Evolutionary conservation across 2,113 vertebrate genomes (phyloP), one percentile per base, ranked within the genome.

Genomic region (Bambusicola thoracicus): DNA sequence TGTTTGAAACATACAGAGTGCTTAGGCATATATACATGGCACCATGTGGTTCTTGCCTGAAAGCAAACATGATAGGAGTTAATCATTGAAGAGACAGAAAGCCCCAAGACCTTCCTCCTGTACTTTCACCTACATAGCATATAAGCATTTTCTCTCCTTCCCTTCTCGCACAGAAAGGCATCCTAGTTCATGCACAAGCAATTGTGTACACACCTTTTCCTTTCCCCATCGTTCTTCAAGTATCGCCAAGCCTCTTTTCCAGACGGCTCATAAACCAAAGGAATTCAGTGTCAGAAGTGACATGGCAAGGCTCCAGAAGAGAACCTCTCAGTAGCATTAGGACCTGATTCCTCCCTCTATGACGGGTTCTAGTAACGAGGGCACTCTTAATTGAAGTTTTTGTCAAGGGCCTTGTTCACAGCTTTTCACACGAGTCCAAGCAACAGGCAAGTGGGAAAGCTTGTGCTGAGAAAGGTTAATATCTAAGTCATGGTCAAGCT

Each of bases 261-360:
- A 81, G 36, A 51, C 0, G 0, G 19, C 11, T 74, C 61, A 22
- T 4, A 81, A 70, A 5, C 4, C 53, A 80, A 85, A 81, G 46
- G n/a, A 13, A 18, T 0, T 16, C 48, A 12, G 7, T 12, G 46
- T 14, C 2, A 0, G n/a, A 89, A 78, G 56, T 4, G 4, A 58
- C 5, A 2, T 6, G 2, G 30, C 36, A 78, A 78, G 41, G 20
- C 24, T 49, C 49, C 3, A 11, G 58, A 68, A 85, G 69, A 63
- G 10, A 24, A 62, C 63, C 24, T 62, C 22, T 85, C 40, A 27
- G 16, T 7, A 56, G 30, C n/a, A 66, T 0, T 25, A 27, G 81
- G n/a, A 92, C 32, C 15, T 7, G 18, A 43, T 27, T 43, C 76
- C 65, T 61, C 36, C 85, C 67, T 14, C 43, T 32, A 1, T 2